Conservation (phyloP, 2,797 vertebrate genomes). For the Rhincodon typus region DNA sequence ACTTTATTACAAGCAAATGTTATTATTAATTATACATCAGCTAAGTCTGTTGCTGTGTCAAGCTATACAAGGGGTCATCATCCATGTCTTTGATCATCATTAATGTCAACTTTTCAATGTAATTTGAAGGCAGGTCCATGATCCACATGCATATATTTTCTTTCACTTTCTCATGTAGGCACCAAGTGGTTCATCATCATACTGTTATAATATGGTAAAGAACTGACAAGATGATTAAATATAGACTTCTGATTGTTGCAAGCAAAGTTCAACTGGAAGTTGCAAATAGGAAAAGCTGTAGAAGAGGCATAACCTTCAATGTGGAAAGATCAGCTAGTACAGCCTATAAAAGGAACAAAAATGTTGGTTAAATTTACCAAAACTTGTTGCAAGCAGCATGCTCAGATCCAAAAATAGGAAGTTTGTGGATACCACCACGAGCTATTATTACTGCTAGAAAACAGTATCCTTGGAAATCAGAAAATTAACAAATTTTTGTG, state of each 20-base stretch:
- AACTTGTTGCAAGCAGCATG: neutral
- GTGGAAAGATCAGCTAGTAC: conserved; percentile 97
- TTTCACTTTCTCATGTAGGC: conserved; percentile 31
- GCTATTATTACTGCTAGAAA: neutral
- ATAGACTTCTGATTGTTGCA: neutral
- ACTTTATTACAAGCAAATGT: neutral
- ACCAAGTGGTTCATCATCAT: conserved; percentile 9
- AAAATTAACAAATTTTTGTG: neutral
- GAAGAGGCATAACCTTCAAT: conserved; percentile 95
- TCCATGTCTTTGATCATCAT: neutral
- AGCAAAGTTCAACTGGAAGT: conserved; percentile 67
- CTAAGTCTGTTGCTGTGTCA: conserved; percentile 11
- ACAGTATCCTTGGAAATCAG: conserved; percentile 3
- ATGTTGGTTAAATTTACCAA: conserved; percentile 44
- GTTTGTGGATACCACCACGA: neutral
- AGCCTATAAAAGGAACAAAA: conserved; percentile 65
- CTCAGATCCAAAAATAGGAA: neutral
- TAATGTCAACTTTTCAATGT: conserved; percentile 10
- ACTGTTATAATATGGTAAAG: neutral
- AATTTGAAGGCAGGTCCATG: conserved; percentile 22
- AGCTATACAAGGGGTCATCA: neutral
- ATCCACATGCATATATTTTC: conserved; percentile 12
- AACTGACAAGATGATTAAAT: conserved; percentile 11
- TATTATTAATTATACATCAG: conserved; percentile 16
- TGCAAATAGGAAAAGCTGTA: conserved; percentile 94